These are phyloP conservation scores for Nothobranchius furzeri DNA, from an alignment of 2,113 vertebrate genomes.

Conservation along the genomic window DNA sequence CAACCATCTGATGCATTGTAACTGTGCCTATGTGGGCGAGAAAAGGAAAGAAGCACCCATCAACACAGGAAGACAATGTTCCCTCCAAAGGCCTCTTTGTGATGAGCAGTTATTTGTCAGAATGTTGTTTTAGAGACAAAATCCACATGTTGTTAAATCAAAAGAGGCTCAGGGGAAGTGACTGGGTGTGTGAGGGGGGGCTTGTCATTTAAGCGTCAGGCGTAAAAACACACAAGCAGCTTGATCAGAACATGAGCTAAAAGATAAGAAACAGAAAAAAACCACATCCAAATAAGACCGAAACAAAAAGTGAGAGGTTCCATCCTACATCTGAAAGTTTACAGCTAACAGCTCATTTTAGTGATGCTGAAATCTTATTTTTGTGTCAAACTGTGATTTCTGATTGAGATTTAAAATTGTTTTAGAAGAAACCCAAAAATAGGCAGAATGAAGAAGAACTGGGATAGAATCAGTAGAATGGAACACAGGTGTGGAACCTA, in stretches of 20 bases:
- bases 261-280: too few species aligned
- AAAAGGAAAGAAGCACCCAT: background rate
- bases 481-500: too few species aligned
- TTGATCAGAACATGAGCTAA: too few species aligned
- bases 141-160: background rate
- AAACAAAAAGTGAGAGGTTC: too few species aligned
- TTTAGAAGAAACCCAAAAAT: too few species aligned
- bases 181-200: too few species aligned
- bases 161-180: background rate
- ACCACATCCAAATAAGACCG: too few species aligned
- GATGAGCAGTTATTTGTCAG: background rate
- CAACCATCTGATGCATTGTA: conserved; percentile 86
- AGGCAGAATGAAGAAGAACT: too few species aligned
- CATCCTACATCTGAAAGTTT: too few species aligned
- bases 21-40: conserved; percentile 76
- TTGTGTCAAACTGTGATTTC: background rate
- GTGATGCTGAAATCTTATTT: background rate
- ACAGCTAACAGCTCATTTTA: background rate
- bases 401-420: background rate
- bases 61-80: background rate
- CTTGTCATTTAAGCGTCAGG: too few species aligned
- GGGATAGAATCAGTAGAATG: too few species aligned
- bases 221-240: too few species aligned
- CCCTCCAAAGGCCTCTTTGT: background rate
- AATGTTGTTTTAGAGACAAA: background rate